These are phyloP conservation scores for Phymanthus crucifer DNA, from an alignment of 92 coral and sea anemone species.

Conservation along the genomic window DNA sequence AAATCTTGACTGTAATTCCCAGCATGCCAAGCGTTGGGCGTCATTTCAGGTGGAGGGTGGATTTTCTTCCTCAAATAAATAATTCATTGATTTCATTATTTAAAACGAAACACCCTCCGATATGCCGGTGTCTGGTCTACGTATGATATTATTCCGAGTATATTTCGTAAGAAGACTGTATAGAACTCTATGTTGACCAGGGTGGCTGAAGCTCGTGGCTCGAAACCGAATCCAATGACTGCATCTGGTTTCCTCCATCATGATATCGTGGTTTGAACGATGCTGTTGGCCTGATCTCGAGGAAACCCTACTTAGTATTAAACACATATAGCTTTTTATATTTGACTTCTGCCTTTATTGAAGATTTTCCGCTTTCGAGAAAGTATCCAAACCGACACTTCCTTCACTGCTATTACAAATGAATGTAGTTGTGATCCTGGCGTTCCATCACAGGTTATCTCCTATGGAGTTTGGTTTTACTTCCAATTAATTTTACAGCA, in stretches of 20 bases:
- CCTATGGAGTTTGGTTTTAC: background rate
- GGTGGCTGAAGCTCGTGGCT: background rate
- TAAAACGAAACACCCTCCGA: background rate
- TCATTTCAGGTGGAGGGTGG: background rate
- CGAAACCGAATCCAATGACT: background rate
- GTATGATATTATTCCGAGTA: background rate
- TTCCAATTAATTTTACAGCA: background rate
- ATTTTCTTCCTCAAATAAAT: background rate
- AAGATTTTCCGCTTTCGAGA: background rate
- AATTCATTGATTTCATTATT: background rate
- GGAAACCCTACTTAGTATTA: background rate
- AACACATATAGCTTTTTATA: background rate
- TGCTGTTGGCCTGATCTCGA: background rate
- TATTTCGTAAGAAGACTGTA: background rate
- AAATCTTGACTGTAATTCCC: background rate
- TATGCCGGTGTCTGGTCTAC: slow-evolving; percentile 5
- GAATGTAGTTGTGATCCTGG: background rate
- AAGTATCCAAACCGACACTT: background rate
- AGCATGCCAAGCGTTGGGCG: background rate
- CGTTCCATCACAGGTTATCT: background rate
- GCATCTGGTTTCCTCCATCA: background rate
- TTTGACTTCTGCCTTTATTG: background rate
- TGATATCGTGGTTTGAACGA: background rate
- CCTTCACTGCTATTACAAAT: background rate
- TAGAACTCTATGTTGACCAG: background rate